Percentiles rank a stretch among this genome's conserved stretches.
Conservation (phyloP, 1,140 invertebrate genomes). For the Zaprionus tsacasi region DNA sequence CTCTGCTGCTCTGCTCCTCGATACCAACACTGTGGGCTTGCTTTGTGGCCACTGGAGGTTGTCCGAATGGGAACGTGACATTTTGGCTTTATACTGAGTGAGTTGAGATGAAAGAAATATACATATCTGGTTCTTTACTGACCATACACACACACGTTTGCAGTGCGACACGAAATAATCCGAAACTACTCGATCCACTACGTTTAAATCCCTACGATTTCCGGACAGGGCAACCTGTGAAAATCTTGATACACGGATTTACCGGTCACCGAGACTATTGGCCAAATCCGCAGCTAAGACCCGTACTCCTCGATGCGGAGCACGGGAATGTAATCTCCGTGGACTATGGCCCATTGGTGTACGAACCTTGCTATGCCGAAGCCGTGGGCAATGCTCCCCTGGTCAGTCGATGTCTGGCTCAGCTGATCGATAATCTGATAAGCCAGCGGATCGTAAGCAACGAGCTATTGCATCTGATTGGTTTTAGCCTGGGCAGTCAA, state of each 20-base stretch:
- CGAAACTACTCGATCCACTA: constrained; percentile 78
- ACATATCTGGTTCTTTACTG: background rate
- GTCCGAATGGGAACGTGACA: constrained; percentile 86
- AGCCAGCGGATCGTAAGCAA: constrained; percentile 85
- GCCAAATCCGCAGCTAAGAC: constrained; percentile 86
- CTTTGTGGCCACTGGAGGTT: constrained; percentile 70
- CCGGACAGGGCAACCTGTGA: constrained; percentile 82
- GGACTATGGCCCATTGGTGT: constrained; percentile 85
- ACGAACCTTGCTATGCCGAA: constrained; percentile 85
- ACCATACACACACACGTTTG: background rate
- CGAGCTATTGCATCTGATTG: constrained; percentile 91
- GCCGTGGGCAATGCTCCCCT: constrained; percentile 85
- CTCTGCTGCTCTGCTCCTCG: constrained; percentile 11
- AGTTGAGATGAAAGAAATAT: constrained; percentile 16
- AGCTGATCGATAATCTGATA: constrained; percentile 87
- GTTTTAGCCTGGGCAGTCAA: constrained; percentile 95
- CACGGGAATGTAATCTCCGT: constrained; percentile 86
- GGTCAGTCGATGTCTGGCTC: constrained; percentile 86
- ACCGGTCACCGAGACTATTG: constrained; percentile 86
- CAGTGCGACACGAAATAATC: constrained; percentile 81
- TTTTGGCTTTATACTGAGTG: constrained; percentile 86
- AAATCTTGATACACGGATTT: constrained; percentile 88
- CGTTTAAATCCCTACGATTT: constrained; percentile 84
- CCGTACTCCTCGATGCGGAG: constrained; percentile 84
- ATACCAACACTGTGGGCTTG: constrained; percentile 20